Evolutionary conservation across 2,888 invertebrate species (phyloP), one percentile per base, ranked within the genome.

Genomic region (Meghimatium bilineatum): DNA sequence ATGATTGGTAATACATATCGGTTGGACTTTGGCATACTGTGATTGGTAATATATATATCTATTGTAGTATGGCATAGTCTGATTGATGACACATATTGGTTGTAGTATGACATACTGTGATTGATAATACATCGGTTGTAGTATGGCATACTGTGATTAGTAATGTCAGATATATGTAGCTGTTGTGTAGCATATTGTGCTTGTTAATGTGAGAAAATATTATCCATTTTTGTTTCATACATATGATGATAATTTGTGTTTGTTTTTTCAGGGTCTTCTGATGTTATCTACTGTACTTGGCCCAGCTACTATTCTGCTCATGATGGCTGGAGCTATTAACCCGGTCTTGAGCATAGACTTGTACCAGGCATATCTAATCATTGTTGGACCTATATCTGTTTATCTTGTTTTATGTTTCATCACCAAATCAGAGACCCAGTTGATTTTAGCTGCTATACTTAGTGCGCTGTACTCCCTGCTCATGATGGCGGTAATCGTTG

Each of bases 401-500:
- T 93, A 89, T 83, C 90, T 91, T 77, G 75, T 90, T 44, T 75
- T 91, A n/a, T 92, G 92, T 86, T 92, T 92, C 85, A 86, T 90
- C 63, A 87, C 89, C 36, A 91, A 91, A 80, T 14, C 90, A 0
- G 90, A 91, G 32, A 87, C 87, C 12, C 93, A 93, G 87, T 88
- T 93, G 26, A 86, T 89, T 67, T 84, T 91, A 2, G 92, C 92
- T 0, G 91, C 92, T 71, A 86, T 92, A 67, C 87, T 92, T 71
- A 92, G 90, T 78, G 91, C 88, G 17, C 74, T 91, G 8, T 91
- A 91, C 85, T 90, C 92, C 0, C 90, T 92, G 52, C 89, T 92
- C 32, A 92, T 92, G 93, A 91, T 93, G 91, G 91, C 91, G 10
- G 93, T 93, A 3, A 88, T 92, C 8, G 92, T 93, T 14, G 91